These are phyloP conservation scores for Keiferia lycopersicella DNA, from an alignment of 2,888 invertebrate species.

Conservation along the genomic window DNA sequence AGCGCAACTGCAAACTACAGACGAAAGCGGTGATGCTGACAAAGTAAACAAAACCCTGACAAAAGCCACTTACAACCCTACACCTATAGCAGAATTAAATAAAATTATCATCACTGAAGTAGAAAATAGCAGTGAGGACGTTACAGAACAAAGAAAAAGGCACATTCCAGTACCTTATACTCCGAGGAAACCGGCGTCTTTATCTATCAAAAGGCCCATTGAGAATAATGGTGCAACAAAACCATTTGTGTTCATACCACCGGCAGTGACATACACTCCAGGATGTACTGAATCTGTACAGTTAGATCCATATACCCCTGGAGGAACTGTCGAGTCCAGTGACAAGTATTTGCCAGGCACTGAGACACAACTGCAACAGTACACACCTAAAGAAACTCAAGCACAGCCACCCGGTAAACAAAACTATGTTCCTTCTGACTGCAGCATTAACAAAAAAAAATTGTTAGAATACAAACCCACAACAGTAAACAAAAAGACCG, in stretches of 20 bases:
- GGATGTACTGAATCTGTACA: conserved; percentile 59
- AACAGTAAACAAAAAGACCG: conserved; percentile 57
- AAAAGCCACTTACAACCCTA: conserved; percentile 83
- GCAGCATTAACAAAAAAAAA: conserved; percentile 62
- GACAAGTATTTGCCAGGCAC: conserved; percentile 70
- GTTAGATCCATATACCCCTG: conserved; percentile 69
- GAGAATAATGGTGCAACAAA: conserved; percentile 64
- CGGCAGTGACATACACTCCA: conserved; percentile 65
- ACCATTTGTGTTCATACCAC: conserved; percentile 70
- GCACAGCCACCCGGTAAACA: conserved; percentile 50
- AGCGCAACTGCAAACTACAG: conserved; percentile 34
- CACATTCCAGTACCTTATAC: conserved; percentile 79
- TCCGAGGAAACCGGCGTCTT: conserved; percentile 68
- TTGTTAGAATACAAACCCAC: conserved; percentile 72
- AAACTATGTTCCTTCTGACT: conserved; percentile 74
- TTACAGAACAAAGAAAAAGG: conserved; percentile 61
- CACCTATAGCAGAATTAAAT: conserved; percentile 83
- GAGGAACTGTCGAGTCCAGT: conserved; percentile 59
- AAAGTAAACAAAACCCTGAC: conserved; percentile 50
- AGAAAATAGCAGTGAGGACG: conserved; percentile 57
- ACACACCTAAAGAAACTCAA: conserved; percentile 59
- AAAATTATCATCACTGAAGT: conserved; percentile 62
- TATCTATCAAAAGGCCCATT: conserved; percentile 60
- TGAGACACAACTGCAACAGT: conserved; percentile 61
- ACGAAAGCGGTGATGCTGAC: conserved; percentile 37